Evolutionary conservation across 2,113 vertebrate species (phyloP).

Genomic region (Chinchilla lanigera): DNA sequence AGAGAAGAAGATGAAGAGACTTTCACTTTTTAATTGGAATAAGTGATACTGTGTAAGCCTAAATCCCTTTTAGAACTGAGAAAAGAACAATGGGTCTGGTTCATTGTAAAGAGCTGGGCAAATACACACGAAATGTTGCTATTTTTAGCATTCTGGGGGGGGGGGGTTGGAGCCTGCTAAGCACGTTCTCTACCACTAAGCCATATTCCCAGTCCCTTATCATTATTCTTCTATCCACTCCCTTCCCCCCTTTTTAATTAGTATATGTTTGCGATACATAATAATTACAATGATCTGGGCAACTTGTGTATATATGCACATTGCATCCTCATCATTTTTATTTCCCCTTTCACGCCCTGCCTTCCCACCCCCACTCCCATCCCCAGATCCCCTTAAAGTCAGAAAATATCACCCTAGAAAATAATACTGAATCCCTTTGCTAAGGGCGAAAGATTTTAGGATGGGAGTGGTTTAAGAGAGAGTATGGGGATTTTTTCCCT

Average conservation of each 20-base stretch:
- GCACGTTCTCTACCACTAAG: not conserved
- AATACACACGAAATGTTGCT: not conserved
- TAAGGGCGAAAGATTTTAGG: not conserved
- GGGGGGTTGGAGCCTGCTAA: not conserved
- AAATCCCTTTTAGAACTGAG: conserved; percentile 20
- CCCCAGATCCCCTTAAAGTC: not conserved
- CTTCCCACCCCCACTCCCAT: not conserved
- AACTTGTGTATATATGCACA: too few species aligned
- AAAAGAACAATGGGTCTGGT: not conserved
- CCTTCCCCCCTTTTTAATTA: not conserved
- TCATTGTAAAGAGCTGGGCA: not conserved
- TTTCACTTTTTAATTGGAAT: conserved; percentile 33
- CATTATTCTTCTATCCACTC: not conserved
- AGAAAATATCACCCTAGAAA: conserved; percentile 52
- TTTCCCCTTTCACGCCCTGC: not conserved
- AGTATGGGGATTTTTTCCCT: not conserved
- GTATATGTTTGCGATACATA: not conserved
- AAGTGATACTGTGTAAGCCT: not conserved
- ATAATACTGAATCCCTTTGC: not conserved
- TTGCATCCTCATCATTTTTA: not conserved
- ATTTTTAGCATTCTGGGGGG: not conserved
- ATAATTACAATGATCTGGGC: not conserved
- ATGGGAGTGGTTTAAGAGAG: not conserved
- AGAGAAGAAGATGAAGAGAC: not conserved
- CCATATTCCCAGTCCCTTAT: not conserved